Evolutionary conservation across 2,797 vertebrate genomes (phyloP).

Genomic region (Merluccius polli): DNA sequence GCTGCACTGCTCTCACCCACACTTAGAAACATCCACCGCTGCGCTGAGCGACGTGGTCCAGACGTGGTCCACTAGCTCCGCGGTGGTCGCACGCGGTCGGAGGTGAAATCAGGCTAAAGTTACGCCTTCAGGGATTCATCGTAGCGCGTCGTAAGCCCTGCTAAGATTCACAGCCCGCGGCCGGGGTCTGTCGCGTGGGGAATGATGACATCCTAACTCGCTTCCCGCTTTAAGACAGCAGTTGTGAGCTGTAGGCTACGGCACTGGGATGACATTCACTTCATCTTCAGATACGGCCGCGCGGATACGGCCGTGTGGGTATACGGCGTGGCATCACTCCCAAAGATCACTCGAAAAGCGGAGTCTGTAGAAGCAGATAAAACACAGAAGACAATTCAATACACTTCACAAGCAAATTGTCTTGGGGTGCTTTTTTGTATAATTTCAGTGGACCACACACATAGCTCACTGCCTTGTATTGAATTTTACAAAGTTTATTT

Average conservation of each 20-base stretch:
- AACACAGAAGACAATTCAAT: conserved; percentile 15
- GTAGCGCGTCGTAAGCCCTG: not conserved
- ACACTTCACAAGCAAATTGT: not conserved
- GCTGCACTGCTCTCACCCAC: conserved; percentile 48
- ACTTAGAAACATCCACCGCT: conserved; percentile 51
- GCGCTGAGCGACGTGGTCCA: not conserved
- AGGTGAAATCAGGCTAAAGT: not conserved
- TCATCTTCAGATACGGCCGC: not conserved
- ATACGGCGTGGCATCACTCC: conserved; percentile 1
- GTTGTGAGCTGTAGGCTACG: not conserved
- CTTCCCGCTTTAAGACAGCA: not conserved
- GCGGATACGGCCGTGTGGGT: not conserved
- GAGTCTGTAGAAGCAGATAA: conserved; percentile 32
- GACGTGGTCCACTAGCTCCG: conserved; percentile 9
- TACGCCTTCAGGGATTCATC: not conserved
- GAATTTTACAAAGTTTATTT: not conserved
- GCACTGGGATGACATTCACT: not conserved
- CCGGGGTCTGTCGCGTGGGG: not conserved
- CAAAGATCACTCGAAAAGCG: conserved; percentile 12
- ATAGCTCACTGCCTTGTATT: not conserved
- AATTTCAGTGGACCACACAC: not conserved
- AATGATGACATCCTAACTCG: not conserved
- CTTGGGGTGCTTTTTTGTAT: not conserved
- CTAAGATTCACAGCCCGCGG: not conserved
- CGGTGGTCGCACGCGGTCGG: conserved; percentile 8